A percentile compares a stretch with the other conserved stretches of the same genome.
Evolutionary conservation across 1,140 invertebrate genomes (phyloP).

Genomic region (Paramacrobiotus metropolitanus): DNA sequence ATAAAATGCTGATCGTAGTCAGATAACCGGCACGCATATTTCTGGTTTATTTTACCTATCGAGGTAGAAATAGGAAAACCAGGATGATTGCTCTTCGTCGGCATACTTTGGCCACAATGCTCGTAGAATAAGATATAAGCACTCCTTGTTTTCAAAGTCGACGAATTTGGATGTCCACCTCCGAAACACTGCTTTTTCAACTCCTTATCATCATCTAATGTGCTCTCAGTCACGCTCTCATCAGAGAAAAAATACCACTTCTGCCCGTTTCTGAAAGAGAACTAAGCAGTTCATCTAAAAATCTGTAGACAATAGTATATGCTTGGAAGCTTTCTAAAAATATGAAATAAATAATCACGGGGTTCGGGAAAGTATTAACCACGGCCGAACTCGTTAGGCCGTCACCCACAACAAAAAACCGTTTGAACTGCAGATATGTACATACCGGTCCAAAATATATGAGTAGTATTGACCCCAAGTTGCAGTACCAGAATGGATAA

Average conservation of each 20-base stretch:
- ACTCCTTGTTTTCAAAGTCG: slow-evolving; percentile 38
- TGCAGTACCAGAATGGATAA: slow-evolving; percentile 92
- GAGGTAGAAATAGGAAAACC: not conserved
- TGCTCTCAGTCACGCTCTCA: slow-evolving; percentile 77
- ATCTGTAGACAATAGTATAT: not conserved
- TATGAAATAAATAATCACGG: not conserved
- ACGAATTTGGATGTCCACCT: slow-evolving; percentile 76
- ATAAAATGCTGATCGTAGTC: not conserved
- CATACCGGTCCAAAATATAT: slow-evolving; percentile 68
- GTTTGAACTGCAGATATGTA: too few species aligned
- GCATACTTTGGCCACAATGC: slow-evolving; percentile 38
- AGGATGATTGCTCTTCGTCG: slow-evolving; percentile 33
- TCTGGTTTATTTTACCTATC: not conserved
- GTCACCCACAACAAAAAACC: too few species aligned
- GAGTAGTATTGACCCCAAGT: slow-evolving; percentile 92
- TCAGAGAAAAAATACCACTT: slow-evolving; percentile 98
- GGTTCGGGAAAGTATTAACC: too few species aligned
- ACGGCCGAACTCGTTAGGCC: too few species aligned
- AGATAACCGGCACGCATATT: too few species aligned
- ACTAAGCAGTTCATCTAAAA: not conserved
- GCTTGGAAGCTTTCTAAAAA: not conserved
- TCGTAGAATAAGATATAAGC: slow-evolving; percentile 96
- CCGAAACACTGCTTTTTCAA: slow-evolving; percentile 95
- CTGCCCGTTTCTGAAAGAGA: slow-evolving; percentile 34
- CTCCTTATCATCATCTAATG: slow-evolving; percentile 84